Evolutionary conservation across 1,140 invertebrate species (phyloP).

Genomic region (Drosophila paulistorum): DNA sequence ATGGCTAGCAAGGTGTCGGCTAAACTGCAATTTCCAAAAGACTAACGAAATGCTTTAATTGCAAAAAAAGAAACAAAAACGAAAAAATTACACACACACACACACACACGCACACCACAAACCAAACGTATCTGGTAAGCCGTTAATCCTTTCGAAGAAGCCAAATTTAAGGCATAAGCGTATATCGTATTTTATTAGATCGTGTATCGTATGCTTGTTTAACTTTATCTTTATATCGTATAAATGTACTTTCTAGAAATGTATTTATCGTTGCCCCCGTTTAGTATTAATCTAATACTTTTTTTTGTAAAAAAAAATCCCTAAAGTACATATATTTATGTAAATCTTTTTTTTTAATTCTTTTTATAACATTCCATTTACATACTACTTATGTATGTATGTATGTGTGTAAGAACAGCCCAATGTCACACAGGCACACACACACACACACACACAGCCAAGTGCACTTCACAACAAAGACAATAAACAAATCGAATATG

Average conservation of each 20-base stretch:
- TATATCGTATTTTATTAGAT: slow-evolving; percentile 11
- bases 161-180: slow-evolving; percentile 1
- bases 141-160: slow-evolving; percentile 25
- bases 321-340: background rate
- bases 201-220: slow-evolving; percentile 4
- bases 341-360: background rate
- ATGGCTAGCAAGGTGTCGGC: slow-evolving; percentile 46
- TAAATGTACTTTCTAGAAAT: slow-evolving; percentile 42
- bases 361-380: slow-evolving; percentile 42
- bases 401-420: slow-evolving; percentile 37
- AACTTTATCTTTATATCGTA: slow-evolving; percentile 24
- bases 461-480: slow-evolving; percentile 31
- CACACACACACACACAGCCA: background rate
- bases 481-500: slow-evolving; percentile 43
- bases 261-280: slow-evolving; percentile 56
- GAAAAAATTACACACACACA: too few species aligned
- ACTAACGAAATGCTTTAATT: slow-evolving; percentile 75
- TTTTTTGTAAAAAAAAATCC: background rate
- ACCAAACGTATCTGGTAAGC: background rate
- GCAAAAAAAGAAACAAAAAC: slow-evolving; percentile 37
- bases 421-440: slow-evolving; percentile 8
- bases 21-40: slow-evolving; percentile 80
- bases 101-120: too few species aligned
- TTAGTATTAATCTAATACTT: slow-evolving; percentile 57
- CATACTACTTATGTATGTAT: slow-evolving; percentile 30